Conservation (phyloP, 2,797 vertebrate genomes). For the Myiotriccus ornatus region DNA sequence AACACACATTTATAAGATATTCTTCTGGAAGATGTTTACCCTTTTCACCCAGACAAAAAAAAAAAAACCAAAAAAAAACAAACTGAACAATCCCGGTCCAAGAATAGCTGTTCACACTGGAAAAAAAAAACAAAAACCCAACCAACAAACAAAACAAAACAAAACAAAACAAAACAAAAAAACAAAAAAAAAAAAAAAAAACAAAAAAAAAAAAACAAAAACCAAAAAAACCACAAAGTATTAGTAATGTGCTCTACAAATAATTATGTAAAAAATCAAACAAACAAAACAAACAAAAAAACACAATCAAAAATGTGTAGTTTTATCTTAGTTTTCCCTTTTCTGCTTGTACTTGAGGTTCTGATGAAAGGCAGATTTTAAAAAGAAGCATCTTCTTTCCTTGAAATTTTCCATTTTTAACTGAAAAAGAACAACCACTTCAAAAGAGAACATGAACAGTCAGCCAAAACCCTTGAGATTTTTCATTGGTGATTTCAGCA, state of each 20-base stretch:
- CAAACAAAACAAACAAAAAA: neutral
- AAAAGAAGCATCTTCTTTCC: neutral
- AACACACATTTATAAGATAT: neutral
- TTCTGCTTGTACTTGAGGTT: neutral
- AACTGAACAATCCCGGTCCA: no score
- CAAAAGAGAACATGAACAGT: constrained; percentile 10
- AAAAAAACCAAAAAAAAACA: no score
- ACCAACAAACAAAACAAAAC: no score
- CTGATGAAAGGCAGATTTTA: constrained; percentile 19
- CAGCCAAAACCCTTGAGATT: constrained; percentile 32
- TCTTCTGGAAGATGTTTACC: neutral
- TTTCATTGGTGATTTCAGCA: constrained; percentile 16
- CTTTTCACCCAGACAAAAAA: neutral
- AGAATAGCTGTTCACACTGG: no score
- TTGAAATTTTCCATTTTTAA: constrained; percentile 37
- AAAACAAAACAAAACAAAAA: no score
- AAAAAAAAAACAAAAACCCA: no score
- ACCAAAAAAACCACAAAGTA: neutral
- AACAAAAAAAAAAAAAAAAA: neutral
- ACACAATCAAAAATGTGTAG: neutral
- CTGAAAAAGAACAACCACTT: constrained; percentile 36
- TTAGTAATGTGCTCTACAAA: neutral
- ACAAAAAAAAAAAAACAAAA: neutral
- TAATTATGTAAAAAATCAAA: neutral
- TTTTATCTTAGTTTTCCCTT: neutral